These are phyloP conservation scores for Rattus rattus DNA, from an alignment of 2,113 vertebrate genomes.

Conservation along the genomic window DNA sequence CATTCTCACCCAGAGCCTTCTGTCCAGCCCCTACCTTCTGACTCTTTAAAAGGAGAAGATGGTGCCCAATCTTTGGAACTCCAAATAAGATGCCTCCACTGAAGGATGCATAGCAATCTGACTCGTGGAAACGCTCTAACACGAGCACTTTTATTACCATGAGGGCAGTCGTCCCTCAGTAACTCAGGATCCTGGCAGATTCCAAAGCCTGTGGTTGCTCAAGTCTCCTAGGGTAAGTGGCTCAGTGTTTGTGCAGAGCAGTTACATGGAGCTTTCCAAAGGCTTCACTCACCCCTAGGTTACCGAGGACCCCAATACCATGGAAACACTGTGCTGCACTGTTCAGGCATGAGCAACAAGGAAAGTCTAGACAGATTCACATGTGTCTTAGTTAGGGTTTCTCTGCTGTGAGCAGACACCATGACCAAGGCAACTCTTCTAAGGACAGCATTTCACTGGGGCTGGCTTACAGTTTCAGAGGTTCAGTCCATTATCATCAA, in stretches of 20 bases:
- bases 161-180: fast-evolving
- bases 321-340: not conserved
- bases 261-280: fast-evolving
- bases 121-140: not conserved
- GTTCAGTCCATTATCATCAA: no score
- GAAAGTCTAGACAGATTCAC: not conserved
- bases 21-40: no score
- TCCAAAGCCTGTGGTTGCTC: no score
- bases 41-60: not conserved
- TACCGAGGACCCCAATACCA: fast-evolving
- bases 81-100: fast-evolving
- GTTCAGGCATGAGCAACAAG: not conserved
- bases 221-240: not conserved
- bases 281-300: no score
- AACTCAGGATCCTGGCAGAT: fast-evolving
- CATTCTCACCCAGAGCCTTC: not conserved
- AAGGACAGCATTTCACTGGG: no score
- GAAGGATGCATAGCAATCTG: no score
- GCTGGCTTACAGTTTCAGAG: no score
- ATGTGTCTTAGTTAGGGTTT: no score
- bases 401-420: no score
- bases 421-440: no score
- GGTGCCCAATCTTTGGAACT: fast-evolving
- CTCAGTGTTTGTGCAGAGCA: fast-evolving
- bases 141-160: fast-evolving